Evolutionary conservation across 2,888 invertebrate genomes (phyloP).

Genomic region (Acrobasis repandana): DNA sequence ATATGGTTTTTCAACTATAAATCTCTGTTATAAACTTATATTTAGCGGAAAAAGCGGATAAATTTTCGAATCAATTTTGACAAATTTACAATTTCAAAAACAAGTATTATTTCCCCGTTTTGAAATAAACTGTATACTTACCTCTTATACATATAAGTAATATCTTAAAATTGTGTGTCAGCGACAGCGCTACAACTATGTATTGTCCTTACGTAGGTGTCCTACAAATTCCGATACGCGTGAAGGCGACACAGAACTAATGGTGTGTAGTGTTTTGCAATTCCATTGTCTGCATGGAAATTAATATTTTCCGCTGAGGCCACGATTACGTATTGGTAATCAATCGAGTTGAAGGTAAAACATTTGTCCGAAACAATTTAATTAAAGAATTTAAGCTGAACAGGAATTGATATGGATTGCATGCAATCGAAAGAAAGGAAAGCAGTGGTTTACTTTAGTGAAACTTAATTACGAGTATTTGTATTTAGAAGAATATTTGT

Average conservation of each 20-base stretch:
- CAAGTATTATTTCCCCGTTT: too few species aligned
- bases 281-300: conserved; percentile 48
- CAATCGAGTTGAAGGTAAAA: conserved; percentile 9
- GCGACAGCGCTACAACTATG: background rate
- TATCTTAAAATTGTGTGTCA: background rate
- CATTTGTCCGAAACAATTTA: background rate
- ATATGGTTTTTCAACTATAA: too few species aligned
- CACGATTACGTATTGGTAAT: conserved; percentile 29
- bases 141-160: background rate
- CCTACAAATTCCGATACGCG: conserved; percentile 48
- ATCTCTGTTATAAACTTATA: too few species aligned
- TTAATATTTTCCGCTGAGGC: conserved; percentile 51
- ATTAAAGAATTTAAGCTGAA: background rate
- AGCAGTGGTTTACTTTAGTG: too few species aligned
- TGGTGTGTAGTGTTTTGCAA: conserved; percentile 49
- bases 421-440: too few species aligned
- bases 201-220: conserved; percentile 29
- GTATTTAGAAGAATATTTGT: too few species aligned
- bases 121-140: background rate
- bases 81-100: too few species aligned
- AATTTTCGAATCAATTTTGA: too few species aligned
- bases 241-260: conserved; percentile 52
- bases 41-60: too few species aligned
- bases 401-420: too few species aligned
- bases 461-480: too few species aligned